These are phyloP conservation scores for Agriopis leucophaearia DNA, from an alignment of 2,888 invertebrate species.

Conservation along the genomic window DNA sequence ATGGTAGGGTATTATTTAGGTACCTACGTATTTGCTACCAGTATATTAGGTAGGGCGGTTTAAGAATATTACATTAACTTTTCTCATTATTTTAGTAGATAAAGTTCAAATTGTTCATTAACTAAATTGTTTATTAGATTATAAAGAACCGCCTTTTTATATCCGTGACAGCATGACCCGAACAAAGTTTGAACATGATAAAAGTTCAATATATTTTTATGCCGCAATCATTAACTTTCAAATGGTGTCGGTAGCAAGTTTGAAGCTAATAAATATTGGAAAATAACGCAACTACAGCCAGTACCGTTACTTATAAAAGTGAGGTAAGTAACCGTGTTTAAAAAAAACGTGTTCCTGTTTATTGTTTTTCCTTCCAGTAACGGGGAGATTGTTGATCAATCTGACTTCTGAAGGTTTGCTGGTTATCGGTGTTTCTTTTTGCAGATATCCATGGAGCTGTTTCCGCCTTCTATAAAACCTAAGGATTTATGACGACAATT, in stretches of 20 bases:
- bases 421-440: slow-evolving; percentile 41
- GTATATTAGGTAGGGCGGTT: background rate
- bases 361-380: slow-evolving; percentile 49
- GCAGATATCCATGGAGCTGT: slow-evolving; percentile 37
- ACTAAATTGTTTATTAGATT: slow-evolving; percentile 8
- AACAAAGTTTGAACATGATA: slow-evolving; percentile 31
- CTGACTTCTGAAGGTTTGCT: slow-evolving; percentile 41
- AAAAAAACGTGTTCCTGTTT: slow-evolving; percentile 49
- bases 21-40: background rate
- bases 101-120: background rate
- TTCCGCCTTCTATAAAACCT: slow-evolving; percentile 40
- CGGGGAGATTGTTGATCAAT: slow-evolving; percentile 43
- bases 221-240: slow-evolving; percentile 35
- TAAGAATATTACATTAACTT: background rate
- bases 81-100: background rate
- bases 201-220: slow-evolving; percentile 36
- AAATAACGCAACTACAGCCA: slow-evolving; percentile 40
- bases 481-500: slow-evolving; percentile 39
- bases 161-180: slow-evolving; percentile 25
- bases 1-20: slow-evolving; percentile 1
- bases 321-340: slow-evolving; percentile 45
- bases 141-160: slow-evolving; percentile 19
- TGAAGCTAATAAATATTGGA: slow-evolving; percentile 43
- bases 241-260: slow-evolving; percentile 41
- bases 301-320: slow-evolving; percentile 47